These are phyloP conservation scores for Alectoris magna DNA, from an alignment of 2,797 vertebrate species.

Conservation along the genomic window DNA sequence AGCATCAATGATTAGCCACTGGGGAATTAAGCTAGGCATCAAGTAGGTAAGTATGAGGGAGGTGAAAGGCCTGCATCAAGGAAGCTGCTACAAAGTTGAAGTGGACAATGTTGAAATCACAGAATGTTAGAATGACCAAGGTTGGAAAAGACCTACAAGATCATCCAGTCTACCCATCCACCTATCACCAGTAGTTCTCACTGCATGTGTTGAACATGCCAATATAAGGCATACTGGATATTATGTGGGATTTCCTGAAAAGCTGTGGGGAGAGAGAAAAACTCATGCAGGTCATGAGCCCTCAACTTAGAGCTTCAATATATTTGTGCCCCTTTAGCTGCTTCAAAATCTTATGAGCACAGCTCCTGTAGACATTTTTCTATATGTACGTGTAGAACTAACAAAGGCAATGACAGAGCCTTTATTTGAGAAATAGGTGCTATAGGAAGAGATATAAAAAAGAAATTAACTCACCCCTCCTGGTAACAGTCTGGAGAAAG, in stretches of 20 bases:
- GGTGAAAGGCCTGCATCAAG: not conserved
- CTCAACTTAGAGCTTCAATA: rapidly evolving
- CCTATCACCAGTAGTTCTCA: no score
- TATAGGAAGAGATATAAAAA: no score
- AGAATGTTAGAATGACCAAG: no score
- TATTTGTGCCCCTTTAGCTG: not conserved
- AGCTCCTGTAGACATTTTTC: not conserved
- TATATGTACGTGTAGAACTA: not conserved
- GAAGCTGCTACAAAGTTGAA: not conserved
- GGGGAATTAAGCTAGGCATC: not conserved
- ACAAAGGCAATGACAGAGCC: no score
- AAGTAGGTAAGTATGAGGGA: not conserved
- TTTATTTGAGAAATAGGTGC: no score
- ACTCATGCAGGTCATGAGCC: not conserved
- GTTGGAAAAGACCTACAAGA: no score
- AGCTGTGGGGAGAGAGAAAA: not conserved
- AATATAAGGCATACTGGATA: not conserved
- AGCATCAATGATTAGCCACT: not conserved
- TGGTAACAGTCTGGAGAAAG: no score
- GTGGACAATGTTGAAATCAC: not conserved
- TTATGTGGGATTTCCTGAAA: not conserved
- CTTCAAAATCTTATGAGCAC: not conserved
- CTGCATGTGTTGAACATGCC: not conserved
- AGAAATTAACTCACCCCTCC: no score
- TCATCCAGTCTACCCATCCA: no score